Evolutionary conservation across 2,888 invertebrate species (phyloP), one percentile per base, ranked within the genome.

Genomic region (Achlya flavicornis): DNA sequence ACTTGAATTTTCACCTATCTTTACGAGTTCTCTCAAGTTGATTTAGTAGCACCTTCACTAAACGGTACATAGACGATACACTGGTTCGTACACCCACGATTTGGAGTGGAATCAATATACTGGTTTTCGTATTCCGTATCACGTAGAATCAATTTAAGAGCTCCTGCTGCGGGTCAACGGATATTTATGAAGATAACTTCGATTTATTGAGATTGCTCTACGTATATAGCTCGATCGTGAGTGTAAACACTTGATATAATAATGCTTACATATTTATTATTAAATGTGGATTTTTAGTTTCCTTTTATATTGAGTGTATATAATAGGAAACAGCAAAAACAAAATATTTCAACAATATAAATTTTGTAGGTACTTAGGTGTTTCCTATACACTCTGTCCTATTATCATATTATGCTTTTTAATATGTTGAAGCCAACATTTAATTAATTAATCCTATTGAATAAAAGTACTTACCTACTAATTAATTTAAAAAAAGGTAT

Each of bases 91-190:
- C 59, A 61, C 63, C 62, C 66, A 58, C 72, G 75, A 69, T 76
- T 73, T 77, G 75, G 75, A 83, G 78, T 77, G 77, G 76, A 84
- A 84, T 85, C 85, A 81, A 86, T 86, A 84, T 72, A 74, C 75
- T 77, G 76, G 78, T 80, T 83, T 85, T 85, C 82, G 87, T 85
- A 84, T 85, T 85, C 85, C 84, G 80, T 82, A 87, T 88, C 90
- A 91, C 90, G 91, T 89, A 87, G 83, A 88, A 90, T 88, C 91
- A 91, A 91, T 92, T 91, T 90, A 83, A 86, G 88, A 88, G 85
- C 90, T 89, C 89, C 85, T 86, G 88, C 88, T 82, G 90, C 80
- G 90, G 89, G 87, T 90, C 88, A 88, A 89, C 79, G 83, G 84
- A 86, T 90, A 90, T 89, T 89, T 91, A 92, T 87, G 86, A 85